These are phyloP conservation scores for Brachyopa scutellaris DNA, from an alignment of 2,888 invertebrate species.

Conservation along the genomic window DNA sequence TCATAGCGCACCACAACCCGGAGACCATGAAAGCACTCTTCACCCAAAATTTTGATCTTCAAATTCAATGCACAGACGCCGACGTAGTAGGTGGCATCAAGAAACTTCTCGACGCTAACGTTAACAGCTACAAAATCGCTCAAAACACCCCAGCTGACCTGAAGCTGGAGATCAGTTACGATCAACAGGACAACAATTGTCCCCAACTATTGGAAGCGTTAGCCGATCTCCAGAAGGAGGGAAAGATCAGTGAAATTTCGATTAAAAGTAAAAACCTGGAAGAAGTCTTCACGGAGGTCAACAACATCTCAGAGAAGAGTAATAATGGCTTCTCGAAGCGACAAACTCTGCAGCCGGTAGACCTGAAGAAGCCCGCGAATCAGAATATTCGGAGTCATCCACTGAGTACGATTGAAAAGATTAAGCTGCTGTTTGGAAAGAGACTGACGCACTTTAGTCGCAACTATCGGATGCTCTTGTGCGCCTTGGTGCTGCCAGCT, in stretches of 20 bases:
- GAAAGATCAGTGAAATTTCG: conserved; percentile 82
- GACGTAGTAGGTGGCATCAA: conserved; percentile 73
- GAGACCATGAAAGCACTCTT: conserved; percentile 78
- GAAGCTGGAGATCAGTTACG: conserved; percentile 77
- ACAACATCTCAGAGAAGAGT: conserved; percentile 27
- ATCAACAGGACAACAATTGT: conserved; percentile 74
- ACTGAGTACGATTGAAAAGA: conserved; percentile 73
- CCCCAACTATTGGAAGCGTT: conserved; percentile 79
- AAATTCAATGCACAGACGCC: conserved; percentile 76
- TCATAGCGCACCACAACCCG: conserved; percentile 79
- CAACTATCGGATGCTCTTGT: conserved; percentile 84
- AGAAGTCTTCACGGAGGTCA: conserved; percentile 83
- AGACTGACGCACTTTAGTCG: conserved; percentile 84
- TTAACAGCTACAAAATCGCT: conserved; percentile 75
- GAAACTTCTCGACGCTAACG: conserved; percentile 74
- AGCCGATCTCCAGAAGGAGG: conserved; percentile 81
- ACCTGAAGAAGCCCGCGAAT: conserved; percentile 72
- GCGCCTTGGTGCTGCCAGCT: conserved; percentile 84
- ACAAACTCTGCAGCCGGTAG: conserved; percentile 73
- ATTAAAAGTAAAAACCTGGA: conserved; percentile 86
- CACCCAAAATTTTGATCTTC: conserved; percentile 78
- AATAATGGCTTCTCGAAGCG: conserved; percentile 49
- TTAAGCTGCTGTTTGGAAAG: conserved; percentile 84
- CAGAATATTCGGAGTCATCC: conserved; percentile 74
- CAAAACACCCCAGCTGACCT: conserved; percentile 72